These are phyloP conservation scores for Syngnathoides biaculeatus DNA, from an alignment of 2,113 vertebrate species.

Conservation along the genomic window DNA sequence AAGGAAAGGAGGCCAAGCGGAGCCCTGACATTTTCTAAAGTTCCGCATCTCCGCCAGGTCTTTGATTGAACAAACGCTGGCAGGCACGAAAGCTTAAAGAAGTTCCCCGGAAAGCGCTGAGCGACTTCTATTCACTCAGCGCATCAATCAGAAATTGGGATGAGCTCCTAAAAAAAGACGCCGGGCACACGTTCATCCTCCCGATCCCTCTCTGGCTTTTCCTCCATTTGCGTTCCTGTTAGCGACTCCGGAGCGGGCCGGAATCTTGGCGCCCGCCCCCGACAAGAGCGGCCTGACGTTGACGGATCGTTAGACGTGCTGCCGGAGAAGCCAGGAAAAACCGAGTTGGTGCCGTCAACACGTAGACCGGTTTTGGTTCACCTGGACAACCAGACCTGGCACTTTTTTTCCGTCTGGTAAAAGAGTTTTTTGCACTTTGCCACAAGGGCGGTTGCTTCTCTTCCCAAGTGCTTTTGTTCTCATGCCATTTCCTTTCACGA, in stretches of 20 bases:
- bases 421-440: neutral
- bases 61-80: constrained; percentile 49
- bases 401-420: no score
- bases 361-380: neutral
- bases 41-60: constrained; percentile 30
- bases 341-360: no score
- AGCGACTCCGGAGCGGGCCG: constrained; percentile 58
- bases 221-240: constrained; percentile 63
- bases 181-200: constrained; percentile 52
- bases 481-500: neutral
- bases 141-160: constrained; percentile 45
- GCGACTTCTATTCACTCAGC: constrained; percentile 58
- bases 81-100: constrained; percentile 59
- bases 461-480: neutral
- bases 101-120: constrained; percentile 60
- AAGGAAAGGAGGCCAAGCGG: no score
- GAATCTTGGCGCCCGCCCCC: constrained; percentile 43
- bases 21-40: constrained; percentile 16
- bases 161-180: constrained; percentile 30
- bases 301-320: constrained; percentile 77
- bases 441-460: neutral
- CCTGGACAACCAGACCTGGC: no score
- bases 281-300: constrained; percentile 57
- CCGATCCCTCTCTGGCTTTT: constrained; percentile 38
- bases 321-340: no score